Base-by-base conservation (phyloP, 2,888 invertebrate genomes). In the Hypena proboscidalis region DNA sequence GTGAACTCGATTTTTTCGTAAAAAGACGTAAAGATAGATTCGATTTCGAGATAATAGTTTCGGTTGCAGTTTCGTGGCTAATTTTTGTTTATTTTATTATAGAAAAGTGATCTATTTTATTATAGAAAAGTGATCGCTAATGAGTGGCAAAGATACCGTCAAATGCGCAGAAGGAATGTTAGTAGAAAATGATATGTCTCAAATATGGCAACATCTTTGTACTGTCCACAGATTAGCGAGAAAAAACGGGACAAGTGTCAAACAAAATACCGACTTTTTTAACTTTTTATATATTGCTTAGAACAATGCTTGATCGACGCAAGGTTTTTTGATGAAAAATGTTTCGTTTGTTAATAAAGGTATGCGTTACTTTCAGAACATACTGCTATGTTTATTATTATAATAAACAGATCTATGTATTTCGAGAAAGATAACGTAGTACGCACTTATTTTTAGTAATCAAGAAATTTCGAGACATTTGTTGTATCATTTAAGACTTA, bases 131-230 rank as follows among this genome's bases (percentile, higher is more conserved):
- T 4, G 26, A 8, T 17, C 11, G 19, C 6, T 6, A 26, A 36
- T 15, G 4, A 13, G 25, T 8, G 17, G 19, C 8, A 27, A 22
- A n/a, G 5, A 1, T 25, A 27, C 14, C 20, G 41, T 59, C 49
- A 51, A 55, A 62, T 47, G 51, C 44, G 34, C 13, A 32, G 35
- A 54, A 77, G 89, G 87, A 88, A 88, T 87, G 81, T 85, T 77
- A 80, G 77, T 80, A 77, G 61, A 74, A 70, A 78, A 70, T 85
- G 86, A 86, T 88, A 88, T 88, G 87, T 89, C 61, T 84, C 71
- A 49, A 68, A 75, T 87, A 88, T 89, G 88, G 89, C 88, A 83
- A 80, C 78, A 72, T 55, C 72, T 63, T 81, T 82, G 81, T 82
- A 83, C 80, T 62, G 45, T 55, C 62, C 61, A 49, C 42, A 38